Percentiles rank a stretch among this genome's conserved stretches.
These are phyloP conservation scores for Chamaetylas fuelleborni DNA, from an alignment of 2,113 vertebrate species.

Conservation along the genomic window DNA sequence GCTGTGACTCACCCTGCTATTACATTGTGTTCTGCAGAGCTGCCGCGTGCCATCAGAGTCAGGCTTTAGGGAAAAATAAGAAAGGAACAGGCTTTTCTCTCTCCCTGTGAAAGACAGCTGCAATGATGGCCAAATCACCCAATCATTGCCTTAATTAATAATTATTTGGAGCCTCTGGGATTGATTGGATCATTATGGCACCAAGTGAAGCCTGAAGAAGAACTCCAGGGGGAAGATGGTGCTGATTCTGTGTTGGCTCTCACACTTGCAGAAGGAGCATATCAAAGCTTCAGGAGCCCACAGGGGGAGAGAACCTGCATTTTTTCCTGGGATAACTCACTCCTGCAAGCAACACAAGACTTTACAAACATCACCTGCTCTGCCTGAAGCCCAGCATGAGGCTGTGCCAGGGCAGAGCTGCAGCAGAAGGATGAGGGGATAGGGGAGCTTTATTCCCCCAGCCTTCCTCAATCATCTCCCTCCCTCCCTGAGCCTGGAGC, in stretches of 20 bases:
- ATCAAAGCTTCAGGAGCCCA: neutral
- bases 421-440: neutral
- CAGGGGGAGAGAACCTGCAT: neutral
- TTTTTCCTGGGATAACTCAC: neutral
- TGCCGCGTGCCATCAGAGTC: neutral
- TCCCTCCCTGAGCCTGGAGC: neutral
- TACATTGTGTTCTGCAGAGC: neutral
- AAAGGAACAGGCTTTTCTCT: neutral
- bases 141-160: conserved; percentile 62
- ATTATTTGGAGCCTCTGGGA: conserved; percentile 13
- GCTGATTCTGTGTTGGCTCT: neutral
- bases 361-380: neutral
- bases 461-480: neutral
- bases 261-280: neutral
- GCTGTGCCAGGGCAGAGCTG: neutral
- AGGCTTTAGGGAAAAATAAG: neutral
- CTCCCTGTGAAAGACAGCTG: conserved; percentile 10
- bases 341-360: accelerated
- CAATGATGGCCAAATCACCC: conserved; percentile 36
- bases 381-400: neutral
- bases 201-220: conserved; percentile 33
- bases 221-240: neutral
- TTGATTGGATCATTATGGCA: conserved; percentile 20
- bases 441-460: neutral
- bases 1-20: conserved; percentile 44